Evolutionary conservation across 2,888 invertebrate species (phyloP).

Genomic region (Volucella zonaria): DNA sequence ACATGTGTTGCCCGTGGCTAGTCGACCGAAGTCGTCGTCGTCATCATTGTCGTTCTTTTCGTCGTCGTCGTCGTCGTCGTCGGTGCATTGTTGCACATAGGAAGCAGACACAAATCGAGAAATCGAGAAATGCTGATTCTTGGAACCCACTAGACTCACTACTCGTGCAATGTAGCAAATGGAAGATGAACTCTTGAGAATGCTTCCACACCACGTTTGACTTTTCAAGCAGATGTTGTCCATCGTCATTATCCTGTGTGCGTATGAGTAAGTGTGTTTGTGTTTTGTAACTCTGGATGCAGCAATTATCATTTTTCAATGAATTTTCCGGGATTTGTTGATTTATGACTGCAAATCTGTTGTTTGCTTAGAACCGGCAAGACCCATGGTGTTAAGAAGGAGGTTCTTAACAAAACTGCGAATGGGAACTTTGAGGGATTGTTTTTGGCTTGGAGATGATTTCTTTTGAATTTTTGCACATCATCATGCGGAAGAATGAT

Average conservation of each 20-base stretch:
- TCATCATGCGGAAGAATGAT: too few species aligned
- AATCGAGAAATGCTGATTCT: conserved; percentile 49
- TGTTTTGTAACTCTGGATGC: background rate
- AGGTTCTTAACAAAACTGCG: background rate
- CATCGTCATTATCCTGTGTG: conserved; percentile 14
- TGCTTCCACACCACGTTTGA: conserved; percentile 38
- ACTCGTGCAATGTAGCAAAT: conserved; percentile 32
- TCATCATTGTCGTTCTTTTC: background rate
- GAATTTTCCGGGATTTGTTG: conserved; percentile 51
- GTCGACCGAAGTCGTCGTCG: too few species aligned
- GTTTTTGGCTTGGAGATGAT: background rate
- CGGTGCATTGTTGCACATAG: conserved; percentile 62
- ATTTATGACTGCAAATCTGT: conserved; percentile 27
- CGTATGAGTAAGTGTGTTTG: too few species aligned
- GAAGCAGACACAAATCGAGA: conserved; percentile 67
- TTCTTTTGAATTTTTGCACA: too few species aligned
- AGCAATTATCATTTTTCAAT: conserved; percentile 68
- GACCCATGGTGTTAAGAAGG: background rate
- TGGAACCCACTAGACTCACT: conserved; percentile 29
- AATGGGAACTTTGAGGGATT: background rate
- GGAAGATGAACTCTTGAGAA: conserved; percentile 66
- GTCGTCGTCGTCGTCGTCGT: too few species aligned
- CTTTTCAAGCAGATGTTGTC: conserved; percentile 20
- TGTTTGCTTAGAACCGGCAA: conserved; percentile 16
- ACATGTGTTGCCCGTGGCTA: conserved; percentile 11